These are phyloP conservation scores for Talpa occidentalis DNA, from an alignment of 2,113 vertebrate species.

Conservation along the genomic window DNA sequence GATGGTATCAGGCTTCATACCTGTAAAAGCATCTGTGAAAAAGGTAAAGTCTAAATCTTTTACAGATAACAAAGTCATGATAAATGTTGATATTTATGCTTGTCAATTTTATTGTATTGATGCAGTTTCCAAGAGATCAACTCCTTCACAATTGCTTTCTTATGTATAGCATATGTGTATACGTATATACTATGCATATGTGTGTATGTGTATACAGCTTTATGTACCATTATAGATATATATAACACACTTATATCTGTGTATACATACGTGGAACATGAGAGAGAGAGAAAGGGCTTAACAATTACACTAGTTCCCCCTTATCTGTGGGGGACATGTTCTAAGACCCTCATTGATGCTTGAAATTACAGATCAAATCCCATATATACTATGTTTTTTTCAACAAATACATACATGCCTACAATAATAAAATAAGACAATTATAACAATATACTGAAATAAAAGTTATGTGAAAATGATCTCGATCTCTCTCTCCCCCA, in stretches of 20 bases:
- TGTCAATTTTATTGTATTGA: neutral
- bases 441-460: neutral
- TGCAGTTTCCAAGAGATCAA: neutral
- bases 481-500: neutral
- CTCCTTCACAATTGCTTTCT: neutral
- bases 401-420: no score
- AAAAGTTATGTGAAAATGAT: neutral
- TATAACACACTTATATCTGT: neutral
- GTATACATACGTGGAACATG: neutral
- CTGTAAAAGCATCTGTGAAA: slow-evolving; percentile 71
- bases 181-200: neutral
- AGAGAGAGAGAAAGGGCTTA: neutral
- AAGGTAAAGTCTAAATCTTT: slow-evolving; percentile 60
- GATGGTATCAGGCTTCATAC: slow-evolving; percentile 84
- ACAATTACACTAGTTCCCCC: neutral
- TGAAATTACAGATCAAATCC: neutral
- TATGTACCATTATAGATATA: neutral
- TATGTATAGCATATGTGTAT: no score
- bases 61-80: neutral
- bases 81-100: neutral
- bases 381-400: neutral
- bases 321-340: neutral
- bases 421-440: no score
- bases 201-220: neutral
- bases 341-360: neutral